Evolutionary conservation across 2,113 vertebrate species (phyloP).

Genomic region (Machaerirhynchus nigripectus): DNA sequence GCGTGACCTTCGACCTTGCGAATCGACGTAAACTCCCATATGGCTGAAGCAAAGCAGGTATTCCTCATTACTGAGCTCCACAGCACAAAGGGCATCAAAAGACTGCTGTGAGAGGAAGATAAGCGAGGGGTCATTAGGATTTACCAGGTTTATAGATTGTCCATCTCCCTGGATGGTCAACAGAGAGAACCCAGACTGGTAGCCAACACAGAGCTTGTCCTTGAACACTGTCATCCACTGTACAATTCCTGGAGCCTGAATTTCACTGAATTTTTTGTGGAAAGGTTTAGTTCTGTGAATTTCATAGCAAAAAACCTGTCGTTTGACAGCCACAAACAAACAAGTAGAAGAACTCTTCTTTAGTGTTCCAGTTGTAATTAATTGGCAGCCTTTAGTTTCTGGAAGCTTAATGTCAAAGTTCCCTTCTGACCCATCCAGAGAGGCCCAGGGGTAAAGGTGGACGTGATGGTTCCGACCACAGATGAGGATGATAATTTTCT

Average conservation of each 20-base stretch:
- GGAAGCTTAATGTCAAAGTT: conserved; percentile 87
- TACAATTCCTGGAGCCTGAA: conserved; percentile 84
- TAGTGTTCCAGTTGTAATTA: conserved; percentile 79
- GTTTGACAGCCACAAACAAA: conserved; percentile 89
- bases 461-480: conserved; percentile 91
- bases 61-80: conserved; percentile 84
- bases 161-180: conserved; percentile 93
- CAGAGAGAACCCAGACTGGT: conserved; percentile 92
- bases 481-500: conserved; percentile 85
- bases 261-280: conserved; percentile 85
- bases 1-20: conserved; percentile 88
- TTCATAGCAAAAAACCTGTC: conserved; percentile 92
- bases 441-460: conserved; percentile 88
- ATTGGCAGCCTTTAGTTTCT: conserved; percentile 94
- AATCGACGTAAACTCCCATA: conserved; percentile 93
- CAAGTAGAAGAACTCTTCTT: conserved; percentile 79
- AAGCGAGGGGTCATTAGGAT: conserved; percentile 88
- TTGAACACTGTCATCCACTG: conserved; percentile 92
- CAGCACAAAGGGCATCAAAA: conserved; percentile 91
- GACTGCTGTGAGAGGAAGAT: conserved; percentile 90
- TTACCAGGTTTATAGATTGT: conserved; percentile 90
- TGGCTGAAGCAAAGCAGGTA: conserved; percentile 97
- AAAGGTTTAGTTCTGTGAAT: conserved; percentile 85
- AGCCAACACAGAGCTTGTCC: conserved; percentile 92
- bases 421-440: conserved; percentile 87